These are phyloP conservation scores for Kryptolebias marmoratus DNA, from an alignment of 2,113 vertebrate species.

Conservation along the genomic window DNA sequence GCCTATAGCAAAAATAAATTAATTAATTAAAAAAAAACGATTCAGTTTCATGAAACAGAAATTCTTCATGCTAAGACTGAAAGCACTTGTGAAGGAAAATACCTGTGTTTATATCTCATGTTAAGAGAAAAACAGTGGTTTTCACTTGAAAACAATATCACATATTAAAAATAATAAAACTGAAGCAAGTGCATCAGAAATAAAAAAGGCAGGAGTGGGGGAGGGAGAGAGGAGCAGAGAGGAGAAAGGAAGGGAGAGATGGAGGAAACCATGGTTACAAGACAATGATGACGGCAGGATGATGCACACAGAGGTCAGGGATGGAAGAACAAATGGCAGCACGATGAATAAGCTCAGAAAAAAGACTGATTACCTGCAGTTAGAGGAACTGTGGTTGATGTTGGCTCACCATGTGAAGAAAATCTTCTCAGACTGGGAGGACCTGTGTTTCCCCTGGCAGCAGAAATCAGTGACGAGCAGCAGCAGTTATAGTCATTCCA, in stretches of 20 bases:
- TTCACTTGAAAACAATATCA: slow-evolving; percentile 15
- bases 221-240: slow-evolving; percentile 38
- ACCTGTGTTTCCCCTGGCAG: slow-evolving; percentile 51
- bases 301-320: slow-evolving; percentile 35
- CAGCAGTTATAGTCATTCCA: slow-evolving; percentile 68
- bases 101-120: not conserved
- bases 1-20: not conserved
- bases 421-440: slow-evolving; percentile 60
- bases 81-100: not conserved
- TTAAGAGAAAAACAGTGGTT: slow-evolving; percentile 8
- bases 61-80: too few species aligned
- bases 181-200: slow-evolving; percentile 45
- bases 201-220: slow-evolving; percentile 31
- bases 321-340: not conserved
- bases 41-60: not conserved
- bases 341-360: not conserved
- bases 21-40: too few species aligned
- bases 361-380: slow-evolving; percentile 73
- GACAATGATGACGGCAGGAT: slow-evolving; percentile 44
- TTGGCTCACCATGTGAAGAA: slow-evolving; percentile 19
- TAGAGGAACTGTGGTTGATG: slow-evolving; percentile 32
- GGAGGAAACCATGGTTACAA: slow-evolving; percentile 73
- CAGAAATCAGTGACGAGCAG: slow-evolving; percentile 43
- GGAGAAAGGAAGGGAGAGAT: slow-evolving; percentile 57
- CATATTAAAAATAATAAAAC: slow-evolving; percentile 17